Evolutionary conservation across 2,113 vertebrate genomes (phyloP), one percentile per base, ranked within the genome.

Genomic region (Zosterops hypoxanthus): DNA sequence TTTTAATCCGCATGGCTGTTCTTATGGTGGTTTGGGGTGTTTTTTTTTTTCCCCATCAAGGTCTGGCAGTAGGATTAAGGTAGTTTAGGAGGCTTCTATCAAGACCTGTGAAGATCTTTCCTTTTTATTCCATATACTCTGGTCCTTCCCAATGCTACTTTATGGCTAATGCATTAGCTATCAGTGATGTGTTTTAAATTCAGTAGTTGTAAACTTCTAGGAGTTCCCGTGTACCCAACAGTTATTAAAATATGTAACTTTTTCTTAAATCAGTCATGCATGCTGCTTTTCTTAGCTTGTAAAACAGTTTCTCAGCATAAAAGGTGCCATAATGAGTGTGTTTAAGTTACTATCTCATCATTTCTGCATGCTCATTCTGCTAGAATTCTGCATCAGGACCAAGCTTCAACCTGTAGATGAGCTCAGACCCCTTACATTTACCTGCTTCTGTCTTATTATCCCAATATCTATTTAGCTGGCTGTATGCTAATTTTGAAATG

Each of bases 201-300:
- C 52, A 28, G 24, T 55, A n/a, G 18, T 20, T 75, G 12, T 64
- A 18, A 46, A 56, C 24, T 47, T 64, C 3, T 25, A 22, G 26
- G 31, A 44, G 11, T 64, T 93, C 16, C 18, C 2, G 3, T 42
- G 20, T 85, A 31, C 21, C 21, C 29, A 55, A 0, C 33, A 33
- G 24, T 33, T 33, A 47, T 0, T 78, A 25, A 65, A 78, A 78
- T 44, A 28, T 0, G 2, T 3, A 7, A 3, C 4, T 55, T 70
- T 79, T 75, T 41, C n/a, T 82, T 49, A 23, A 82, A 3, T 59
- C 28, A 36, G n/a, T 79, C 8, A 36, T 14, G 33, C 53, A 76
- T 6, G 47, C 26, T 73, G 13, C 18, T 49, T 56, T 49, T 77
- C 25, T 73, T 70, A 21, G 11, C 16, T 52, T 41, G 33, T 70